A percentile compares a stretch with the other conserved stretches of the same genome.
phyloP scores from a whole-genome alignment of 2,888 invertebrate species.

The Macaria liturata region DNA sequence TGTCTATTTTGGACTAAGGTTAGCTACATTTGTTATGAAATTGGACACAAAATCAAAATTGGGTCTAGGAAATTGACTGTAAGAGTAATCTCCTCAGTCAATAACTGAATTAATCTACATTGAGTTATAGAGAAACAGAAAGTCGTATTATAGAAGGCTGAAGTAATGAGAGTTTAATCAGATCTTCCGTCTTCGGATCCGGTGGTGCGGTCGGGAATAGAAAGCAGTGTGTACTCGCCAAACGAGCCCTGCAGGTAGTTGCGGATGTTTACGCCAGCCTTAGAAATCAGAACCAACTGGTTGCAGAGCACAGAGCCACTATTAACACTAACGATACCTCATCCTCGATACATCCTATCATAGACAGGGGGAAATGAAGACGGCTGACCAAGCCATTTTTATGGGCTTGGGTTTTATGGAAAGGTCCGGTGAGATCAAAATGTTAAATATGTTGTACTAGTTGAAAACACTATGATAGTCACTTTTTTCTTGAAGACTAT shows the following conservation, averaged over 20 bases:
- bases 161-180: slow-evolving; percentile 67
- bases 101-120: neutral
- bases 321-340: slow-evolving; percentile 45
- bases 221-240: slow-evolving; percentile 55
- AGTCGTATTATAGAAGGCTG: slow-evolving; percentile 42
- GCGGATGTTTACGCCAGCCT: slow-evolving; percentile 64
- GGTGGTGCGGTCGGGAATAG: slow-evolving; percentile 57
- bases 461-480: too few relatives aligned
- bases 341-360: slow-evolving; percentile 38
- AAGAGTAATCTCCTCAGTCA: too few relatives aligned
- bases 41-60: too few relatives aligned
- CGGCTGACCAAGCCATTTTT: too few relatives aligned
- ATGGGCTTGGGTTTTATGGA: too few relatives aligned
- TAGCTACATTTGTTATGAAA: too few relatives aligned
- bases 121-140: slow-evolving; percentile 52
- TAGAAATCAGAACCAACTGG: slow-evolving; percentile 61
- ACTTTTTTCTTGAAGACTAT: too few relatives aligned
- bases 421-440: too few relatives aligned
- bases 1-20: too few relatives aligned
- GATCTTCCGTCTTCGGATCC: slow-evolving; percentile 58
- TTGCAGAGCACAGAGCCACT: slow-evolving; percentile 43
- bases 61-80: too few relatives aligned
- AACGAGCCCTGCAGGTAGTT: slow-evolving; percentile 54
- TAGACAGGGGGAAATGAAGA: neutral
- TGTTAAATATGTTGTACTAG: too few relatives aligned